Evolutionary conservation across 2,113 vertebrate species (phyloP), one percentile per base, ranked within the genome.

Genomic region (Notechis scutatus): DNA sequence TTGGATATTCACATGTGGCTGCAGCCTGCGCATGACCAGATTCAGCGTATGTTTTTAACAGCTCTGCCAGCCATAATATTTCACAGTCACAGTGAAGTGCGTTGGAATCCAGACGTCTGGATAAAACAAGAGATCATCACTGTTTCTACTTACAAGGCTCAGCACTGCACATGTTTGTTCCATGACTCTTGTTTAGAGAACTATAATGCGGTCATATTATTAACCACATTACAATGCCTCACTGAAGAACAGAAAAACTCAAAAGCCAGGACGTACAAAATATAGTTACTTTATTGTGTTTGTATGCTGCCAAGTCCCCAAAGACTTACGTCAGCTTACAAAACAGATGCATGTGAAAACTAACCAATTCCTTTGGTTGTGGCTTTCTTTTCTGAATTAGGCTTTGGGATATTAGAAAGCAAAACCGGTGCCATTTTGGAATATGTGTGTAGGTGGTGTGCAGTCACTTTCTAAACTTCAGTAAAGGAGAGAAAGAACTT

Each of bases 11-110:
- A 23, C 99, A 99, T 94, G 99, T 99, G 61, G 99, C 99, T 0
- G 99, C 99, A 0, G 99, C 99, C 94, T 99, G 99, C 0, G 99
- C 98, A 0, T 99, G 99, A 9, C 99, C 99, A 0, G 99, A 99
- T 96, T 98, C 98, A 0, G 99, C 99, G 0, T 99, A 99, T 0
- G 98, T 98, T 95, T 99, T 99, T 94, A 99, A 95, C 94, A 99
- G 97, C 94, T 99, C 99, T 0, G 99, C 98, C 96, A 99, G 95
- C 99, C 99, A 99, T 64, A 99, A 98, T 94, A 99, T 98, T 91
- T 99, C 99, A 89, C 99, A 99, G 98, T 99, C 99, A 47, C 99
- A 99, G 97, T 97, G 99, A 24, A 99, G 98, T 0, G 98, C 96
- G 0, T 99, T 99, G 0, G 99, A 99, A 95, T 99, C 99, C 96